These are phyloP conservation scores for Heterodera schachtii DNA, from an alignment of 1,140 invertebrate genomes.

Conservation along the genomic window DNA sequence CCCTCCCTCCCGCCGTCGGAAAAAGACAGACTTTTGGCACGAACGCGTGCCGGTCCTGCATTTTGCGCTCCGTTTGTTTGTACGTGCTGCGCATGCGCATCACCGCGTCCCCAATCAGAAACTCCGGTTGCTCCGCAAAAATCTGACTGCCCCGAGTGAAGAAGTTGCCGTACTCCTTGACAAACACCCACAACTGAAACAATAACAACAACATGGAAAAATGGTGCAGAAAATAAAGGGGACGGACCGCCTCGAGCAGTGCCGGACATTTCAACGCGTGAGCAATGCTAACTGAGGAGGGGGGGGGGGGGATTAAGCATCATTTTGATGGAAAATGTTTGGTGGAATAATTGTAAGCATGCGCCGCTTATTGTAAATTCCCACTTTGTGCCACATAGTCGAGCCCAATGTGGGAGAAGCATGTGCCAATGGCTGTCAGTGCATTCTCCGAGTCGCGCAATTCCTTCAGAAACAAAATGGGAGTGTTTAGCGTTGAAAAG, in stretches of 20 bases:
- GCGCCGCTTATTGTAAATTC: no score
- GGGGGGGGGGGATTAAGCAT: no score
- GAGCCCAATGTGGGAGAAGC: constrained; percentile 61
- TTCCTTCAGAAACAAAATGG: constrained; percentile 27
- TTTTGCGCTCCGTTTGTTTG: constrained; percentile 57
- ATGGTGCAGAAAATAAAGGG: background rate
- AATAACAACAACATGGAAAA: constrained; percentile 25
- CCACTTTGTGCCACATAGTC: constrained; percentile 61
- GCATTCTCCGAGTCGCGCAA: constrained; percentile 55
- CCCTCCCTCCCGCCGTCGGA: background rate
- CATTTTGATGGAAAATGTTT: no score
- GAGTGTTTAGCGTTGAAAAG: background rate
- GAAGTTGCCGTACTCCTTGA: constrained; percentile 52
- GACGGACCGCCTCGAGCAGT: constrained; percentile 60
- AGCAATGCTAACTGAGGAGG: constrained; percentile 48
- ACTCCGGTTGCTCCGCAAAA: constrained; percentile 56
- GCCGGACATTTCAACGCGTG: constrained; percentile 59
- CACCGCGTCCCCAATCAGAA: constrained; percentile 45
- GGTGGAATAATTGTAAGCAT: no score
- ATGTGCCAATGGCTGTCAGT: constrained; percentile 62
- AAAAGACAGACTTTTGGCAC: constrained; percentile 56
- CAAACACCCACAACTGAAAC: constrained; percentile 58
- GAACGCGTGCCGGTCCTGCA: constrained; percentile 61
- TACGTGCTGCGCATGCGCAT: constrained; percentile 41
- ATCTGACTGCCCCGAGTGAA: constrained; percentile 54